phyloP scores from a whole-genome alignment of 2,797 vertebrate genomes.

The Scolopax bukidnonensis region DNA sequence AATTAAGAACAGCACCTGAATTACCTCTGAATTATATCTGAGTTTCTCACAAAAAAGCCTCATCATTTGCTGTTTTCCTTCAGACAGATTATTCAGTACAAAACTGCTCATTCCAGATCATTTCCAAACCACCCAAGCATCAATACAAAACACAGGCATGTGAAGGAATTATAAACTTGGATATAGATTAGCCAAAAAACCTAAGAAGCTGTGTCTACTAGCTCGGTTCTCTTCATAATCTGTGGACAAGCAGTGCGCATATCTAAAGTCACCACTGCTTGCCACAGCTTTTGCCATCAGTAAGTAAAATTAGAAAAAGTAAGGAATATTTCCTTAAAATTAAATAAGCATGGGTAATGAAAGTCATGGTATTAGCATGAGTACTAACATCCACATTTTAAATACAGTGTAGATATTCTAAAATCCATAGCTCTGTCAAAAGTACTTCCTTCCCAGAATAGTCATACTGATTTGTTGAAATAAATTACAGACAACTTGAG shows the following conservation, averaged over 20 bases:
- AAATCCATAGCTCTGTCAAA: not conserved
- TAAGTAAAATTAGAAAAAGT: not conserved
- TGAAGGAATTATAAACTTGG: not conserved
- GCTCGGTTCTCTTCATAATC: not conserved
- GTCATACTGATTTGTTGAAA: not conserved
- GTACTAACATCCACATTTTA: not conserved
- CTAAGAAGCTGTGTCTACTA: fast-evolving
- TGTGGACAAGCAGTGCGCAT: fast-evolving
- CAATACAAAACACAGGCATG: not conserved
- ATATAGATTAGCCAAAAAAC: not conserved
- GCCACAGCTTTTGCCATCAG: not conserved
- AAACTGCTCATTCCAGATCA: not conserved
- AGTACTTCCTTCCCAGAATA: not conserved
- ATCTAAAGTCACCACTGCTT: not conserved
- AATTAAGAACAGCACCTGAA: not conserved
- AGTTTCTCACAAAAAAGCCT: not conserved
- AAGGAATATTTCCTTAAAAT: not conserved
- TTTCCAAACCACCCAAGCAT: not conserved
- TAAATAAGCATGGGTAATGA: not conserved
- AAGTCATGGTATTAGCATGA: not conserved
- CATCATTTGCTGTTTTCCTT: not conserved
- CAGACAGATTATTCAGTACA: not conserved
- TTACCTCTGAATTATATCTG: not conserved
- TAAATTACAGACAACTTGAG: not conserved
- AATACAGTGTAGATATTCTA: not conserved